Base-by-base conservation (phyloP, 92 coral and sea anemone species). In the Phenganax marumi region DNA sequence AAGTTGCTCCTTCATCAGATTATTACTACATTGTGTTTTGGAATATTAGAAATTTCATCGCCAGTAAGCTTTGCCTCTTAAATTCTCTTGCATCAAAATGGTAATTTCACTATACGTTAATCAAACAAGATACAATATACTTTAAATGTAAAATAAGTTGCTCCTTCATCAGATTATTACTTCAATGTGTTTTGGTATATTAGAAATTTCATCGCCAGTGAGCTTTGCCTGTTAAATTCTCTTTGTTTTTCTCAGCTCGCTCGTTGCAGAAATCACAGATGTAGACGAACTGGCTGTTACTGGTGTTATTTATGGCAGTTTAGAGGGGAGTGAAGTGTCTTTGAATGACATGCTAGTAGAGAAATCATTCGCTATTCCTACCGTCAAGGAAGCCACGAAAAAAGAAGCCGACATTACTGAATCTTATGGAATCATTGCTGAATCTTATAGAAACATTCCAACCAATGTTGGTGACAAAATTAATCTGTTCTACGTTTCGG, bases 401-500 rank as follows among this genome's bases (percentile, higher is more conserved):
- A 43, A 74, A 52, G 16, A 12, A 8, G n/a, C 50, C 17, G 3
- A 23, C 0, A 19, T n/a, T 74, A 1, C 17, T 2, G 64, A 55
- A 8, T 68, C 73, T 14, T 47, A 68, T 13, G 73, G 13, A 50
- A 9, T 24, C 24, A 39, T 43, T n/a, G 83, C 7, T n/a, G 25
- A 60, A 24, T 26, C 47, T 26, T 78, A 78, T 52, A 17, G 17
- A 11, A 61, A 6, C 52, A n/a, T 50, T 1, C 23, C 73, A 0
- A 21, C 47, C 46, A 10, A 62, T 2, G 11, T 78, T 48, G 90
- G 89, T 26, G 85, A 83, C 77, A 26, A 75, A 12, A 63, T 75
- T 10, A 78, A 55, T 9, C 74, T 89, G 70, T 86, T 52, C 78
- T 75, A 76, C 52, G 84, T 84, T 6, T 77, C 88, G 12, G 87